Evolutionary conservation across 2,113 vertebrate species (phyloP), one percentile per base, ranked within the genome.

Genomic region (Callopanchax toddi): DNA sequence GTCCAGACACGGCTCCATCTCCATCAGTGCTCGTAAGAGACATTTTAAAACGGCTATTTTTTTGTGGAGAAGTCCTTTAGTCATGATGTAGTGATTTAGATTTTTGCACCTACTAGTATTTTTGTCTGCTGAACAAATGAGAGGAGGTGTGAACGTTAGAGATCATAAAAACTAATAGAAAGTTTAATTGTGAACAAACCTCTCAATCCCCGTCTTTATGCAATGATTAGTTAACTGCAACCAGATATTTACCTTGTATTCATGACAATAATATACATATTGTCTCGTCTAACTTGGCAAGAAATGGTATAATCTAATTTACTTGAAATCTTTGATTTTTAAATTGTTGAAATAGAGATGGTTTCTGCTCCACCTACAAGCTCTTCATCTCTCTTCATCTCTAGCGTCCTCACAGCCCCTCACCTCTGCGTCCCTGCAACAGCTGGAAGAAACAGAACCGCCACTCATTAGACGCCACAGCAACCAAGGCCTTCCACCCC

Each of bases 401-500:
- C 23, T 60, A 97, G 91, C 86, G 86, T 72, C 72, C 83, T 71
- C 3, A 78, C 32, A 82, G 93, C 75, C 78, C 89, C 60, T 85
- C 90, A 67, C 90, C 91, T 18, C 79, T 94, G 78, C 96, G 93
- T 78, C 92, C 95, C 37, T 92, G 93, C 87, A 94, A 88, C 79
- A 77, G 79, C n/a, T 98, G 95, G 94, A 92, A 81, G 79, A 98
- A 95, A 86, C 94, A 95, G 78, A 93, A 93, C 81, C 95, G 93
- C 83, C 94, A 92, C 85, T 96, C 96, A 34, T 90, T 98, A 79
- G 96, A 98, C 53, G 93, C 94, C 69, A 96, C 93, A 0, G 94
- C 93, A 59, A 96, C 95, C 39, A 96, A 95, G 91, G 96, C 97
- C 82, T 99, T 99, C 89, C 97, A 99, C 79, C 97, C 97, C 52